These are phyloP conservation scores for Urosaurus nigricauda DNA, from an alignment of 2,797 vertebrate genomes.

Conservation along the genomic window DNA sequence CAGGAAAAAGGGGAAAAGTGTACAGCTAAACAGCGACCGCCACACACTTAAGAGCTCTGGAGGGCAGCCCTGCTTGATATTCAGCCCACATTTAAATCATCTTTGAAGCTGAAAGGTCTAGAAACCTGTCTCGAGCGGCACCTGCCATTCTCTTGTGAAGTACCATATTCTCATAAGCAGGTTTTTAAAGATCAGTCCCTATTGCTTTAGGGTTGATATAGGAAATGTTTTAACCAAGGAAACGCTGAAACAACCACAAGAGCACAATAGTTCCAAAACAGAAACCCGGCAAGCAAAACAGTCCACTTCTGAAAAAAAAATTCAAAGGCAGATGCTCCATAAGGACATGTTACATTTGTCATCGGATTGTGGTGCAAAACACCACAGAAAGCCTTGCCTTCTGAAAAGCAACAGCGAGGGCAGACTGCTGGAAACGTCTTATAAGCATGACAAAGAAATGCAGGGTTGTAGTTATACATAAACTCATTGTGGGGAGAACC, in stretches of 20 bases:
- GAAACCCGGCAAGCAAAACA: background rate
- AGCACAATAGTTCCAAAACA: background rate
- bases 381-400: no score
- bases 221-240: background rate
- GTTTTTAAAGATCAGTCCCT: background rate
- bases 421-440: background rate
- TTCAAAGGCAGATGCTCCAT: no score
- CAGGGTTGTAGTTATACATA: no score
- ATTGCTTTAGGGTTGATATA: background rate
- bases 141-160: background rate
- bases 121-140: conserved; percentile 16
- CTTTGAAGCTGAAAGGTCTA: background rate
- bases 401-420: background rate
- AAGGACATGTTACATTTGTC: background rate
- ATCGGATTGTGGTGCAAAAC: no score
- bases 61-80: conserved; percentile 22
- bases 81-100: conserved; percentile 25
- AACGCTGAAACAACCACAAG: background rate
- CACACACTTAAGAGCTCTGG: background rate
- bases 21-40: background rate
- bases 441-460: background rate
- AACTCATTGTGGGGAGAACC: background rate
- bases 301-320: background rate
- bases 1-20: background rate
- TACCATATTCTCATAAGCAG: background rate